Base-by-base conservation (phyloP, 1,140 invertebrate genomes). In the Drosophila aff. region DNA sequence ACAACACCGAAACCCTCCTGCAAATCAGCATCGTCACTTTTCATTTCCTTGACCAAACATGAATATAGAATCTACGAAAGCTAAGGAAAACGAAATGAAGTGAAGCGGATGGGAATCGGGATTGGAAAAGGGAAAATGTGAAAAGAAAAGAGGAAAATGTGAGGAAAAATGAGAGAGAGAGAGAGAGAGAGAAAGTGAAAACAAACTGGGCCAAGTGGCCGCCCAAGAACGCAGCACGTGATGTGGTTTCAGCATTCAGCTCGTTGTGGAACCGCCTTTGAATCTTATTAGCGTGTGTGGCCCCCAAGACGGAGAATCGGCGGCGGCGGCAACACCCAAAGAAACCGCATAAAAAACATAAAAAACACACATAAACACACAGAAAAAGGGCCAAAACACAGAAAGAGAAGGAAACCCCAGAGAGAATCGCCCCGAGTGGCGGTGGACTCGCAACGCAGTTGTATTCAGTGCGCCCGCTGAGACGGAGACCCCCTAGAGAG, bases 201-300 rank as follows among this genome's bases (percentile, higher is more conserved):
- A 74, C 78, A 81, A 89, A 87, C 73, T 85, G 82, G 83, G 83
- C 77, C 84, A 84, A 87, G 84, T 87, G 73, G 84, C 66, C 43
- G 46, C 55, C 71, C 33, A 68, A 78, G 43, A 62, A 60, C 21
- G 33, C 38, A 36, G 69, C 83, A 86, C 84, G 80, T 86, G 80
- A 87, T 80, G 84, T 31, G 52, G 31, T 18, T 18, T 41, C 53
- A 28, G 33, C 13, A 23, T 18, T 41, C 53, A 28, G 33, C 13
- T 16, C 9, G 50, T 28, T 61, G 18, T 33, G 38, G 31, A 46
- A 58, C 38, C 38, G 40, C 36, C 18, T 38, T 57, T 40, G 83
- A 86, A 86, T 86, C 83, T 86, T 86, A 86, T 86, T 86, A 86
- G 80, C 61, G 79, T 53, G 63, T 43, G 26, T 47, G 79, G 63